phyloP scores from a whole-genome alignment of 2,797 vertebrate genomes.

The Dipus sagitta region DNA sequence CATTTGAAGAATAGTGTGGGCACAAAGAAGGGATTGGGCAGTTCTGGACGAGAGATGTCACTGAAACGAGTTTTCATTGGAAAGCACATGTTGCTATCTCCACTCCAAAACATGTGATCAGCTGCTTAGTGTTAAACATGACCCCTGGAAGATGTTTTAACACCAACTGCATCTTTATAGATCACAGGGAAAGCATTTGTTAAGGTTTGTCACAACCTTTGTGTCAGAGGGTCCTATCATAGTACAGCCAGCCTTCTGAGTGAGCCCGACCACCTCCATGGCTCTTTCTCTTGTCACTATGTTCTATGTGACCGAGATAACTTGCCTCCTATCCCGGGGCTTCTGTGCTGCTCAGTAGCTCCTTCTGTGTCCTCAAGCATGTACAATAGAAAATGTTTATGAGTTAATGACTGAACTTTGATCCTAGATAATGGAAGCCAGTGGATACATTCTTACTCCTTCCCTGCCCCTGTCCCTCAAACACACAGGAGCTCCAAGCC shows the following conservation, averaged over 20 bases:
- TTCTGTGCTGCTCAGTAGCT: background rate
- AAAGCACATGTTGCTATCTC: background rate
- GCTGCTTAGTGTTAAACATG: background rate
- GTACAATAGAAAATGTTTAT: background rate
- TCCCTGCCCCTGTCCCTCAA: background rate
- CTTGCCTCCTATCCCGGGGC: background rate
- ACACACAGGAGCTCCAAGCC: background rate
- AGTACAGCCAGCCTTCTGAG: background rate
- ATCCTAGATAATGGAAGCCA: background rate
- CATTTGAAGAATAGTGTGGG: background rate
- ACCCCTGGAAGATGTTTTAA: background rate
- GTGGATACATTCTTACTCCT: background rate
- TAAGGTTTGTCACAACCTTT: background rate
- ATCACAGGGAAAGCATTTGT: background rate
- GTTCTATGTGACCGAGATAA: background rate
- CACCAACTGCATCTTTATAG: background rate
- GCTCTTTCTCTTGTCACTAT: background rate
- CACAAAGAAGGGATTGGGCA: background rate
- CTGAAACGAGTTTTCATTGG: background rate
- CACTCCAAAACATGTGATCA: background rate
- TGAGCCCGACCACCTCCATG: background rate
- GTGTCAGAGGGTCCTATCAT: background rate
- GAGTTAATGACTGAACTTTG: slow-evolving; percentile 37
- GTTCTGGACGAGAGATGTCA: background rate
- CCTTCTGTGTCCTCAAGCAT: background rate